Evolutionary conservation across 2,113 vertebrate genomes (phyloP).

Genomic region (Embiotoca jacksoni): DNA sequence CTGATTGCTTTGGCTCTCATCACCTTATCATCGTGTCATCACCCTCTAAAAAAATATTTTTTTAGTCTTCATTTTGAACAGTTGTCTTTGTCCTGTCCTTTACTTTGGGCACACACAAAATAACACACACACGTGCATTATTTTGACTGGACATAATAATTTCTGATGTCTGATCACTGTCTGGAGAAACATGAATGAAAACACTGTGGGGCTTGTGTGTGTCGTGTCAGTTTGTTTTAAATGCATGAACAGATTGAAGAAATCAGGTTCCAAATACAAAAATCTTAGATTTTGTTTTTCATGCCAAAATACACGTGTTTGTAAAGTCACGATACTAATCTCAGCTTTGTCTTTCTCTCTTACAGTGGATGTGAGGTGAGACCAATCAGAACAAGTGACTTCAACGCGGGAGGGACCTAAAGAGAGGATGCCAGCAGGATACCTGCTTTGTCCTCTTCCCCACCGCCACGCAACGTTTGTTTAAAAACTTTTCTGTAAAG

Average conservation of each 20-base stretch:
- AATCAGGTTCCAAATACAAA: conserved; percentile 34
- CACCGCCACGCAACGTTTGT: conserved; percentile 59
- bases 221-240: conserved; percentile 42
- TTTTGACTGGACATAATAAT: conserved; percentile 16
- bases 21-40: conserved; percentile 5
- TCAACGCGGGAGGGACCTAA: conserved; percentile 85
- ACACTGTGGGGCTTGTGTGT: conserved; percentile 20
- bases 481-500: conserved; percentile 67
- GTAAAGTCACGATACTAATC: conserved; percentile 22
- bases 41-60: conserved; percentile 4
- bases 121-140: not conserved
- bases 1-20: conserved; percentile 40
- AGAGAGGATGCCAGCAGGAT: conserved; percentile 43
- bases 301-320: not conserved
- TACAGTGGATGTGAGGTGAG: conserved; percentile 97
- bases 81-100: conserved; percentile 1
- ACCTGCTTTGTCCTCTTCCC: conserved; percentile 55
- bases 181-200: conserved; percentile 28
- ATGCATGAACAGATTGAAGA: conserved; percentile 63
- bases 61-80: not conserved
- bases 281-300: not conserved
- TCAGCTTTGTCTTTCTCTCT: conserved; percentile 56
- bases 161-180: conserved; percentile 9
- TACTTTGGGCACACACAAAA: conserved; percentile 8
- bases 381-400: conserved; percentile 85